Evolutionary conservation across 2,797 vertebrate species (phyloP), one percentile per base, ranked within the genome.

Genomic region (Tauraco hartlaubi): DNA sequence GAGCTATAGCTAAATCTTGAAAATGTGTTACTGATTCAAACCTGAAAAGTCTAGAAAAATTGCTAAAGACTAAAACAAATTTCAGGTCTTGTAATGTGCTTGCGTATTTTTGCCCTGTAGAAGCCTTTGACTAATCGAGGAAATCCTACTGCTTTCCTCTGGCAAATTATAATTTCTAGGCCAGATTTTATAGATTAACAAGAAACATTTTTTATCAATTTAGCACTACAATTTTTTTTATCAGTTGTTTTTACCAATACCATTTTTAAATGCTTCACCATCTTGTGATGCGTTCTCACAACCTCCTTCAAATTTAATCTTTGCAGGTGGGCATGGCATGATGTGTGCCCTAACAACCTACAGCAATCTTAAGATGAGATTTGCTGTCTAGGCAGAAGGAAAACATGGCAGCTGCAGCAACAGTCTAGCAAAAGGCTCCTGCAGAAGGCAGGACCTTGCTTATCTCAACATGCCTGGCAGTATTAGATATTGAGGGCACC

Each of bases 351-450:
- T 11, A 29, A n/a, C 3, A 26, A 51, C 55, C 18, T 44, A 44
- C 37, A 31, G 11, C 4, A 49, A 8, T 29, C 43, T 39, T 22
- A 44, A 35, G 8, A 11, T 39, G 69, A 14, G 11, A 33, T 55
- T 33, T 58, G 29, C 51, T 39, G 13, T 23, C 74, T 29, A 11
- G 46, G 17, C 19, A n/a, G 37, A 46, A 58, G 49, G 77, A 46
- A 43, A 58, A 41, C 7, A 4, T 0, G 0, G 0, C 4, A 9
- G 33, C 9, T 31, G 31, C 15, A 41, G 21, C 17, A 22, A 14
- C 12, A 12, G 25, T 5, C n/a, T 14, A 29, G 23, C 4, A 17
- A 14, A 48, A 39, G 19, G 43, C 59, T 87, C 22, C 5, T 14
- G 51, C 13, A 11, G 54, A n/a, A 23, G 3, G 17, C 22, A 23